Conservation (phyloP, 2,113 vertebrate genomes). For the Menura novaehollandiae region DNA sequence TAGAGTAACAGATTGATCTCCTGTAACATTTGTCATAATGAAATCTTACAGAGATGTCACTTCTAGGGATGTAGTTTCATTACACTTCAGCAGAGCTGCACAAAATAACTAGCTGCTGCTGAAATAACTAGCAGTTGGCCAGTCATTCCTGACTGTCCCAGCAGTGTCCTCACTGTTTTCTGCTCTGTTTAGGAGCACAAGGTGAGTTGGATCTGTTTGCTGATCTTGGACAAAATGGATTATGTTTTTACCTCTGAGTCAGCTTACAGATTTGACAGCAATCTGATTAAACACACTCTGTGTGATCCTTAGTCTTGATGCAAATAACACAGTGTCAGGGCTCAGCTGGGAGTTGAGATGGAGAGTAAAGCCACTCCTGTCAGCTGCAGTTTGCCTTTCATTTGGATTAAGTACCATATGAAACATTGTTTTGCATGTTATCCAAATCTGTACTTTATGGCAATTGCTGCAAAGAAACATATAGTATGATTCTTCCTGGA, state of each 20-base stretch:
- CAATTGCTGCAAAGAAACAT: background rate
- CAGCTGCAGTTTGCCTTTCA: background rate
- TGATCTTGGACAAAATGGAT: background rate
- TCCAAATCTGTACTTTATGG: background rate
- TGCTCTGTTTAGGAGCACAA: background rate
- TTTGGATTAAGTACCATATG: background rate
- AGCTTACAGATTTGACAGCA: background rate
- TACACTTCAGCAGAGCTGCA: background rate
- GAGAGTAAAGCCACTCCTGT: background rate
- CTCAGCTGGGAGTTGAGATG: background rate
- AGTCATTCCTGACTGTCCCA: background rate
- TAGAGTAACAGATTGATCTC: background rate
- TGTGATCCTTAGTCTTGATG: background rate
- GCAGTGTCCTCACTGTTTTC: background rate
- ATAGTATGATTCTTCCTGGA: background rate
- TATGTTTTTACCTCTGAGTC: background rate
- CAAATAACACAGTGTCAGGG: background rate
- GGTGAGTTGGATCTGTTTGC: background rate
- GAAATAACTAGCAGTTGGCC: background rate
- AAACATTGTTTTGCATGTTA: background rate
- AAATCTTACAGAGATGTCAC: background rate
- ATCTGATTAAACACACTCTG: background rate
- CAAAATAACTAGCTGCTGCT: background rate
- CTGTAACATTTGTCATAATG: background rate
- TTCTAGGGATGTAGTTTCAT: background rate